Evolutionary conservation across 2,113 vertebrate genomes (phyloP).

Genomic region (Holacanthus passer): DNA sequence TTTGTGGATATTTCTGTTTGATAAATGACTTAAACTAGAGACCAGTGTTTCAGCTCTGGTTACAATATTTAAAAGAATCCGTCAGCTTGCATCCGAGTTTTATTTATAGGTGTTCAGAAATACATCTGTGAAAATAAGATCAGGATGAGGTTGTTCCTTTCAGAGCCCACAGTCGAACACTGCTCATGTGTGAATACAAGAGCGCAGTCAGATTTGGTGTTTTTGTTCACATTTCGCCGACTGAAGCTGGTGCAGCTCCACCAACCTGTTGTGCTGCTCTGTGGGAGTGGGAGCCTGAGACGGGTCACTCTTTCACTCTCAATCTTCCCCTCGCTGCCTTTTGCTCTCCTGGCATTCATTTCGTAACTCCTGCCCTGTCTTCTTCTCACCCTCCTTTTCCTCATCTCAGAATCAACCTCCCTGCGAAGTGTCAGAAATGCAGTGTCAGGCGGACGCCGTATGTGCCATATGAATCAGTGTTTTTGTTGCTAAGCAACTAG

Average conservation of each 20-base stretch:
- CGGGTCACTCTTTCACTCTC: conserved; percentile 58
- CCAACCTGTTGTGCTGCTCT: conserved; percentile 73
- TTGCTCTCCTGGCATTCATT: conserved; percentile 48
- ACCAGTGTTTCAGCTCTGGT: background rate
- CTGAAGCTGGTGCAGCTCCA: conserved; percentile 58
- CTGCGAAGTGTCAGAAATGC: conserved; percentile 76
- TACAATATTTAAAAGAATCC: background rate
- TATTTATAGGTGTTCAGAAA: conserved; percentile 26
- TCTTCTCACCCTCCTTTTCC: conserved; percentile 38
- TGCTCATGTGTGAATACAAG: conserved; percentile 35
- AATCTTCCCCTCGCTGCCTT: conserved; percentile 34
- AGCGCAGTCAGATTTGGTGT: conserved; percentile 44
- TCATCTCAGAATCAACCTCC: conserved; percentile 45
- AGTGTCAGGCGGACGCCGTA: conserved; percentile 73
- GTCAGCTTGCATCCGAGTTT: background rate
- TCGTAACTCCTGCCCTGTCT: conserved; percentile 32
- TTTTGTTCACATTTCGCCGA: conserved; percentile 35
- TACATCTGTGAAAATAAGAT: conserved; percentile 12
- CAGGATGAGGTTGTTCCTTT: conserved; percentile 29
- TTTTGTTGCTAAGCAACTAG: conserved; percentile 85
- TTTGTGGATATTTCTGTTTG: background rate
- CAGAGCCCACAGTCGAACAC: conserved; percentile 21
- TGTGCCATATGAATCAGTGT: conserved; percentile 76
- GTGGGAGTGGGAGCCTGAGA: conserved; percentile 65
- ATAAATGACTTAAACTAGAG: background rate